Evolutionary conservation across 2,888 invertebrate genomes (phyloP), one percentile per base, ranked within the genome.

Genomic region (Drosophila putrida): DNA sequence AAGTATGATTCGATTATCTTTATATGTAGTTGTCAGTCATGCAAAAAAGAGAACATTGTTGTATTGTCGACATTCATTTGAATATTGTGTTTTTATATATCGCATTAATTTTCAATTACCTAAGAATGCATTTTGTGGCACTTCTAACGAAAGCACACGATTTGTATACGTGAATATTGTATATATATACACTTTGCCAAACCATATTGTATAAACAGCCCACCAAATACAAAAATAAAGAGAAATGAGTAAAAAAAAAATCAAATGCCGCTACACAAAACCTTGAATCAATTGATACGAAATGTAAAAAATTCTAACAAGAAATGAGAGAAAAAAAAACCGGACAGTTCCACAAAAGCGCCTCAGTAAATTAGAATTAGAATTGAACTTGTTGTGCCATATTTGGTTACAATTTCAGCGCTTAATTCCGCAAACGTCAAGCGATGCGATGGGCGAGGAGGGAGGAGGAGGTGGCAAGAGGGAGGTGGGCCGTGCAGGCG

Each of bases 371-470:
- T 75, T 72, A 71, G 68, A 83, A 84, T 83, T 84, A 73, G 84
- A 88, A 86, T 88, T 87, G 89, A 87, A 86, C 78, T 88, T 90
- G 88, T 80, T 83, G 66, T 78, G 74, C 75, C 80, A 82, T 87
- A 88, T 89, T 89, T 78, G 86, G 82, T 84, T 89, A 80, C 90
- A 88, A 82, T 79, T 85, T 77, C 75, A 85, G 78, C 71, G 81
- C 75, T 89, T 85, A 87, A 90, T 90, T 90, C 90, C 90, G 90
- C 90, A 90, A 90, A 86, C 87, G 88, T 90, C 75, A 71, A 78
- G 62, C 73, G 54, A 54, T 39, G 71, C 58, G 57, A 20, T 6
- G 28, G 20, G 20, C n/a, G n/a, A n/a, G 44, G n/a, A 8, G 33
- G 2, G 25, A 9, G 49, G 27, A 6, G 47, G 41, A 25, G 8